A percentile compares a stretch with the other conserved stretches of the same genome.
Conservation (phyloP, 2,888 invertebrate genomes). For the Machimus rusticus region DNA sequence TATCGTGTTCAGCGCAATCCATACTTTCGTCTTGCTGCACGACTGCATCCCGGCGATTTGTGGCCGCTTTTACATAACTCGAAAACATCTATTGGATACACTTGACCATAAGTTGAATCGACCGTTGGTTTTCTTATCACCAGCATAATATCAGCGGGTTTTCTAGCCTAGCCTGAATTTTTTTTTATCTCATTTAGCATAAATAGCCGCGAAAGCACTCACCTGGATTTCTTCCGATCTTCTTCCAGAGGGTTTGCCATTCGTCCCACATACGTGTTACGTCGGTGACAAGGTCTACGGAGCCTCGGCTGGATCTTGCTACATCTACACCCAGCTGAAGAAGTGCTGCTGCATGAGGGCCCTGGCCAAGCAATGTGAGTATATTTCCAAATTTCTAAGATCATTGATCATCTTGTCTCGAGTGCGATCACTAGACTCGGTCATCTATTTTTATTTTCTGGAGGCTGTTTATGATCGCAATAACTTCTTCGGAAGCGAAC, state of each 20-base stretch:
- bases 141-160: background rate
- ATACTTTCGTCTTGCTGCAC: background rate
- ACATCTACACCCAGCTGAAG: conserved; percentile 58
- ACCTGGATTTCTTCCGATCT: background rate
- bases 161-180: background rate
- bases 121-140: background rate
- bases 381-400: conserved; percentile 16
- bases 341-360: conserved; percentile 60
- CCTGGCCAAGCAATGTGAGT: conserved; percentile 60
- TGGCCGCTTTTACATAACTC: background rate
- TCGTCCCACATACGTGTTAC: conserved; percentile 61
- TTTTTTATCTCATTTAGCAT: background rate
- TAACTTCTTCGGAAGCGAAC: background rate
- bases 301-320: conserved; percentile 59
- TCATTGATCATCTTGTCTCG: background rate
- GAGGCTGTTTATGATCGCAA: background rate
- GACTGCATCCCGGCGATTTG: background rate
- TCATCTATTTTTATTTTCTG: background rate
- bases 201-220: background rate
- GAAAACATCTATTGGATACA: background rate
- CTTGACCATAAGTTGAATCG: background rate
- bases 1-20: background rate
- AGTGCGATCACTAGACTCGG: background rate
- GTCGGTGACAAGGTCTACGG: conserved; percentile 58
- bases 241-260: conserved; percentile 61